Evolutionary conservation across 2,797 vertebrate genomes (phyloP), one percentile per base, ranked within the genome.

Genomic region (Notolabrus celidotus): DNA sequence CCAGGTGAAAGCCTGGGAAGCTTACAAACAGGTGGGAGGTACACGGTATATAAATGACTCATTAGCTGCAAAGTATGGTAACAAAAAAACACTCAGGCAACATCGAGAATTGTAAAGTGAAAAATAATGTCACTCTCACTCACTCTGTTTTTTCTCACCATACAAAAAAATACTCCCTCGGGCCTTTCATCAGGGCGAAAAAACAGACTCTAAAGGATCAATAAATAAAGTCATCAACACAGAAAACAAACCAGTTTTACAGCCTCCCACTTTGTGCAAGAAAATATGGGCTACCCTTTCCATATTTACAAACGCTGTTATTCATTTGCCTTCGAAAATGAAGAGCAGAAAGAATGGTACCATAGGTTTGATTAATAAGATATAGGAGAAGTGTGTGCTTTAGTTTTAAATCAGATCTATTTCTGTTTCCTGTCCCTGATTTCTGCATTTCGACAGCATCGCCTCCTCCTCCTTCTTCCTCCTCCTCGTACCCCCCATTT

Each of bases 51-150:
- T 80, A 92, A 93, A 93, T 88, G 88, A 94, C 86, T 90, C 46
- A 12, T 88, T 88, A 93, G 92, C 91, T 88, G 88, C 86, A 90
- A 91, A 92, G 90, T 84, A 93, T 90, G 89, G 84, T 89, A 92
- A 92, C 90, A 92, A 92, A 92, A n/a, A 91, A 91, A 92, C 87
- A 92, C 88, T 91, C 90, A 90, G 93, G 92, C 93, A 93, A 94
- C 93, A 94, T 92, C 87, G 20, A 92, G 83, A 91, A 86, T 83
- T 79, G 42, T 80, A 80, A 90, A 86, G 84, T 87, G 88, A 77
- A 88, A 88, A 89, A 87, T 80, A 86, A 86, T 60, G 73, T 78
- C 75, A 82, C 72, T 88, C 86, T 71, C 86, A 87, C 88, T 90
- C 89, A 86, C 74, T 88, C 86, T 62, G 70, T 84, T 75, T 88